Evolutionary conservation across 2,113 vertebrate genomes (phyloP), one percentile per base, ranked within the genome.

Genomic region (Danionella cerebrum): DNA sequence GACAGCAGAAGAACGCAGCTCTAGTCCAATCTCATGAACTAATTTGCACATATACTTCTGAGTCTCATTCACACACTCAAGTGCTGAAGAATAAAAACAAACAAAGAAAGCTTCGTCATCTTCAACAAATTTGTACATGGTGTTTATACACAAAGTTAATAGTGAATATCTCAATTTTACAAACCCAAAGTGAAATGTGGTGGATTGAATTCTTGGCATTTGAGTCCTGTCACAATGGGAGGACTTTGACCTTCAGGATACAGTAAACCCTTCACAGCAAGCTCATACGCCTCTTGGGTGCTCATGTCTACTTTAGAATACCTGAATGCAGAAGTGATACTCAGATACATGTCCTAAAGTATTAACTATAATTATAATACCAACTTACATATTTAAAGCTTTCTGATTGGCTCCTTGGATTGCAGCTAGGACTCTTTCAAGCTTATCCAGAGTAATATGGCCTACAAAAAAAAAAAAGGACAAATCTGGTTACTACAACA

Each of bases 391-490:
- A 74, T 94, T 84, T 78, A 97, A 76, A 1, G 95, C 87, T 80
- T 94, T 97, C 65, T 93, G 94, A 78, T 97, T 91, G 73, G 84
- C 86, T 77, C 95, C 95, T 72, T 97, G 91, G 80, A 98, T 89
- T 81, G 96, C 80, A 1, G 93, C 88, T 0, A 97, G 77, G 39
- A 98, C 89, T 67, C 80, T 85, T 33, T 98, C 93, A 74, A 98
- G 79, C 70, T 91, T 94, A 70, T 95, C 95, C 78, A 76, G 84
- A 2, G 90, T 96, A 69, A 98, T 84, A 10, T 98, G 96, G 83
- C 81, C 96, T 98, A 78, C 22, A 79, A 74, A 59, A 73, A 6
- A n/a, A n/a, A n/a, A n/a, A n/a, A n/a, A n/a, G n/a, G n/a, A n/a
- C n/a, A n/a, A n/a, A n/a, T n/a, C n/a, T n/a, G n/a, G n/a, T n/a